Percentiles rank a stretch among this genome's conserved stretches.
Evolutionary conservation across 2,113 vertebrate genomes (phyloP).

Genomic region (Oophaga pumilio): DNA sequence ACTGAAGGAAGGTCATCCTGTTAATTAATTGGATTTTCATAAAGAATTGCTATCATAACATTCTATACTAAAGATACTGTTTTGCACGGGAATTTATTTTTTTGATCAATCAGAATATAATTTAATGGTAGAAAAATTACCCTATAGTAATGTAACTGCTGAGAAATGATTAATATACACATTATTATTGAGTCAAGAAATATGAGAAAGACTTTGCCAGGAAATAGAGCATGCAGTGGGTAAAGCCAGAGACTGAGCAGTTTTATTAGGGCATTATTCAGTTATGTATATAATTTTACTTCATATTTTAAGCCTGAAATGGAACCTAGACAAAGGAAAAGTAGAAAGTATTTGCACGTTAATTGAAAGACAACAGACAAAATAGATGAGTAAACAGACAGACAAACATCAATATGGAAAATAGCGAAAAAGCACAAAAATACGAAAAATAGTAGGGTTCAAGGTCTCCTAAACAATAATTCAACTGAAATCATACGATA

Average conservation of each 20-base stretch:
- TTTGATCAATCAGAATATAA: background rate
- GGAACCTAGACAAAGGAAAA: no score
- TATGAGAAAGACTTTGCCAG: background rate
- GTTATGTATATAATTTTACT: background rate
- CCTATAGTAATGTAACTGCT: background rate
- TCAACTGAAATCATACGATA: no score
- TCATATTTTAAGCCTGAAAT: no score
- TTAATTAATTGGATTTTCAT: conserved; percentile 26
- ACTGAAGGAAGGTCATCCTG: conserved; percentile 15
- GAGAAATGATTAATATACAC: background rate
- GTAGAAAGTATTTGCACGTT: no score
- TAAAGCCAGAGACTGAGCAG: background rate
- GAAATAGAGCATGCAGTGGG: background rate
- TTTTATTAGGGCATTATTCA: background rate
- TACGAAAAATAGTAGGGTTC: no score
- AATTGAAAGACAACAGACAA: no score
- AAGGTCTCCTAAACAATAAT: no score
- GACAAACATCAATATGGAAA: no score
- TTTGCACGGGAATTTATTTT: background rate
- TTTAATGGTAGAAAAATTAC: conserved; percentile 15
- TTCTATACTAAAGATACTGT: background rate
- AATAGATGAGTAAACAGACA: no score
- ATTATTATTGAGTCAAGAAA: background rate
- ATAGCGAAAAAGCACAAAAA: no score
- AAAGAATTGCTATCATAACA: background rate